phyloP scores from a whole-genome alignment of 2,113 vertebrate species.

The Aegotheles bennettii region DNA sequence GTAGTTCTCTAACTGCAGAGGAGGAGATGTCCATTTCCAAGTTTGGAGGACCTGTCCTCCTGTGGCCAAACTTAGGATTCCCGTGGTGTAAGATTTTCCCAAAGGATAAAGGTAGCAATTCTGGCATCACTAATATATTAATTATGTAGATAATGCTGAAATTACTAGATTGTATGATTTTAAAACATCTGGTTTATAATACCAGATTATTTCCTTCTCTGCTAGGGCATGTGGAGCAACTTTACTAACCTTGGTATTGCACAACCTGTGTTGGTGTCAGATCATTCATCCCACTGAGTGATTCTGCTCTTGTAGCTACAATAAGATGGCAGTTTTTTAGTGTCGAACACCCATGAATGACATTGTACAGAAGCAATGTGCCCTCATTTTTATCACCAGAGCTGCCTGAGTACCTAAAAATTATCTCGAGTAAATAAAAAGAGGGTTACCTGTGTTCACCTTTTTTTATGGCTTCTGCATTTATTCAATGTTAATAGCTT shows the following conservation, averaged over 20 bases:
- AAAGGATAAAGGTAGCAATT: not conserved
- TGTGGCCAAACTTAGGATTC: not conserved
- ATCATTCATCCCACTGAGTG: not conserved
- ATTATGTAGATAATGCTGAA: not conserved
- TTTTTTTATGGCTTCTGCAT: not conserved
- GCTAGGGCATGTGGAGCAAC: not conserved
- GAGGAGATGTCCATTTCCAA: not conserved
- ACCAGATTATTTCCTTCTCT: not conserved
- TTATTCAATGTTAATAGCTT: not conserved
- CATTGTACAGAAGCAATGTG: not conserved
- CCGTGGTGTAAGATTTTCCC: not conserved
- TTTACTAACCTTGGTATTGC: not conserved
- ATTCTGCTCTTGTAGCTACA: not conserved
- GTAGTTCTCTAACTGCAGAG: not conserved
- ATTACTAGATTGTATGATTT: not conserved
- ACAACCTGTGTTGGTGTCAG: not conserved
- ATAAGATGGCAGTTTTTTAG: not conserved
- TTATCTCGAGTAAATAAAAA: constrained; percentile 2
- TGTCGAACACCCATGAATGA: not conserved
- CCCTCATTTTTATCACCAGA: not conserved
- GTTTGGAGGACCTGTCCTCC: not conserved
- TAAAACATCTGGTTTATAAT: not conserved
- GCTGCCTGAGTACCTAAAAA: not conserved
- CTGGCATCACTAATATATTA: not conserved
- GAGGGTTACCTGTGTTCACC: not conserved